Evolutionary conservation across 2,888 invertebrate genomes (phyloP), one percentile per base, ranked within the genome.

Genomic region (Drosophila barbarae): DNA sequence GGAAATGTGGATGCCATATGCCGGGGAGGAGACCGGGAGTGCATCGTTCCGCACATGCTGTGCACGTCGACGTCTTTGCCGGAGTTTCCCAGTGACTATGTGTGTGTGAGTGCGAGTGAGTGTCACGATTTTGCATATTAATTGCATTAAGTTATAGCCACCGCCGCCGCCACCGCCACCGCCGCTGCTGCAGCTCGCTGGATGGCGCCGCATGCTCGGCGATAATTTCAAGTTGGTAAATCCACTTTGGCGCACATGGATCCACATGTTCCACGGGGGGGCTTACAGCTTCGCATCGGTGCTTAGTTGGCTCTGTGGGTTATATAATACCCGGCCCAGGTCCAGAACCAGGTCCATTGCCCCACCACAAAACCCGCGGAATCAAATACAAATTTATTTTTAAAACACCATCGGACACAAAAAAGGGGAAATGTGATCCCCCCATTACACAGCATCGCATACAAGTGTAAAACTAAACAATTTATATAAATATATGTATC

Each of bases 81-180:
- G 30, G 42, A 42, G 52, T 44, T 51, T 32, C 34, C 28, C 30
- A 13, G 26, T 44, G n/a, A 23, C 41, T 53, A 2, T 38, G 9
- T 42, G 38, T 32, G 30, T 41, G 36, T 23, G 42, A 63, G 50
- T 42, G 32, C 46, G 50, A 66, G 56, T 67, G 67, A 66, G 69
- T 86, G 84, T 86, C 87, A 87, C 86, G 79, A 87, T 74, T 87
- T 86, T 86, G 87, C 86, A 86, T 87, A 87, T 87, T 86, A 87
- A 86, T 86, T 87, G 85, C 87, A 86, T 86, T 86, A 87, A 86
- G 87, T 77, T 86, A 87, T 86, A 78, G 75, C 83, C 74, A 74
- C 51, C 76, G 59, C 70, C 50, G 60, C 65, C 46, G 53, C 21
- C 21, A 3, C 65, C 46, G 53, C 21, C 21, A 3, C 53, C 64